Conservation (phyloP, 2,113 vertebrate species). For the Charina bottae region DNA sequence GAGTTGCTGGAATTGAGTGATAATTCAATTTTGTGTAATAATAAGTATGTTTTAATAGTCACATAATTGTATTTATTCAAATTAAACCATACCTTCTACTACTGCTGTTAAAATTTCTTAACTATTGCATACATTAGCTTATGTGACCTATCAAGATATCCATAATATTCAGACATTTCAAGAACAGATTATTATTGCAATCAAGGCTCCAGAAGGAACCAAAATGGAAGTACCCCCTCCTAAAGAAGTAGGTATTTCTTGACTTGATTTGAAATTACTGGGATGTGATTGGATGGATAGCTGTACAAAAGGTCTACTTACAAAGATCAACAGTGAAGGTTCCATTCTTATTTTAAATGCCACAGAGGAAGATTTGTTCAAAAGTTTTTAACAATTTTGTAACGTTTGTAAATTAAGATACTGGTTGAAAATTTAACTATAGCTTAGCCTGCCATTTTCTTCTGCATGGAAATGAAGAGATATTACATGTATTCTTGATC, state of each 20-base stretch:
- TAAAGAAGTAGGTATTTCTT: slow-evolving; percentile 75
- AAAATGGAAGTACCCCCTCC: slow-evolving; percentile 87
- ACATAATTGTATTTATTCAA: neutral
- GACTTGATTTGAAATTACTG: neutral
- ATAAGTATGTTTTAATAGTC: neutral
- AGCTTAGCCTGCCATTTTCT: neutral
- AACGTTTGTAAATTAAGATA: neutral
- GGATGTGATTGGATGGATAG: neutral
- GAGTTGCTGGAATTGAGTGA: neutral
- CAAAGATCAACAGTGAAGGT: neutral
- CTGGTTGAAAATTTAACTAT: neutral
- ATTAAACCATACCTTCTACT: neutral
- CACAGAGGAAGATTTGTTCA: neutral
- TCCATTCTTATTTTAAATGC: neutral
- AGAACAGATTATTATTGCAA: slow-evolving; percentile 87
- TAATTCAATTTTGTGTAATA: neutral
- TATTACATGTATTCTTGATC: neutral
- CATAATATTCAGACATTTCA: slow-evolving; percentile 80
- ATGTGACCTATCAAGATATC: slow-evolving; percentile 88
- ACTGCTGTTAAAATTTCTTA: slow-evolving; percentile 65
- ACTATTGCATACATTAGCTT: slow-evolving; percentile 81
- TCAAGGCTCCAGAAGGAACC: slow-evolving; percentile 92
- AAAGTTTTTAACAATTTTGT: neutral
- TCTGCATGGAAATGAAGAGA: neutral
- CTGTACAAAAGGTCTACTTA: neutral